phyloP scores from a whole-genome alignment of 2,113 vertebrate genomes.

The Cavia aperea region DNA sequence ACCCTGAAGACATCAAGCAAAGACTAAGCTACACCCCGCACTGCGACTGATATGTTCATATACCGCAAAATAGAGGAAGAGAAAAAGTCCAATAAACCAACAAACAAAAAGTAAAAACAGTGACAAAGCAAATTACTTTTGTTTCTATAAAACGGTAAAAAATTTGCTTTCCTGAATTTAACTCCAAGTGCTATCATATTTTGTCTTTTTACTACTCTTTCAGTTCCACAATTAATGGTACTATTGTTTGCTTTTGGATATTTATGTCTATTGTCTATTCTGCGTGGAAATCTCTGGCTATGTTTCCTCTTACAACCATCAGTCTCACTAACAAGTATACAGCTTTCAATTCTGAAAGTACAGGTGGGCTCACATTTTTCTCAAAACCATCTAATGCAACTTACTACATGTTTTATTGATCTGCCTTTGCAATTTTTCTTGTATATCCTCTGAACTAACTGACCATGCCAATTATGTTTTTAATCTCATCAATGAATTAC shows the following conservation, averaged over 20 bases:
- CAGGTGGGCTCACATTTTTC: not conserved
- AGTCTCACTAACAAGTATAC: not conserved
- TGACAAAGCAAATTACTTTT: not conserved
- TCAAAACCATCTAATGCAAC: not conserved
- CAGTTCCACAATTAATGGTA: not conserved
- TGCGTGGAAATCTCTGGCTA: not conserved
- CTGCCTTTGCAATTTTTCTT: not conserved
- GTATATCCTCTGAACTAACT: not conserved
- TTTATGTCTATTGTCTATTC: not conserved
- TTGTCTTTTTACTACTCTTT: not conserved
- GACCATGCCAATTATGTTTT: not conserved
- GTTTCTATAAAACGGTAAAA: not conserved
- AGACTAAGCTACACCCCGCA: not conserved
- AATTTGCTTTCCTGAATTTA: not conserved
- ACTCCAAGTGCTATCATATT: not conserved
- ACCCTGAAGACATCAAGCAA: rapidly evolving
- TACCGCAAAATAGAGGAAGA: not conserved
- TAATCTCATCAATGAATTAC: not conserved
- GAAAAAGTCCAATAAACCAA: not conserved
- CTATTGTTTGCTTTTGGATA: not conserved
- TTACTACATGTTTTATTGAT: not conserved
- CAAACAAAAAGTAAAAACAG: not conserved
- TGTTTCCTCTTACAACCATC: not conserved
- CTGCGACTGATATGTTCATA: not conserved
- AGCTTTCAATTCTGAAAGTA: not conserved